These are phyloP conservation scores for Scomber scombrus DNA, from an alignment of 2,113 vertebrate genomes.

Conservation along the genomic window DNA sequence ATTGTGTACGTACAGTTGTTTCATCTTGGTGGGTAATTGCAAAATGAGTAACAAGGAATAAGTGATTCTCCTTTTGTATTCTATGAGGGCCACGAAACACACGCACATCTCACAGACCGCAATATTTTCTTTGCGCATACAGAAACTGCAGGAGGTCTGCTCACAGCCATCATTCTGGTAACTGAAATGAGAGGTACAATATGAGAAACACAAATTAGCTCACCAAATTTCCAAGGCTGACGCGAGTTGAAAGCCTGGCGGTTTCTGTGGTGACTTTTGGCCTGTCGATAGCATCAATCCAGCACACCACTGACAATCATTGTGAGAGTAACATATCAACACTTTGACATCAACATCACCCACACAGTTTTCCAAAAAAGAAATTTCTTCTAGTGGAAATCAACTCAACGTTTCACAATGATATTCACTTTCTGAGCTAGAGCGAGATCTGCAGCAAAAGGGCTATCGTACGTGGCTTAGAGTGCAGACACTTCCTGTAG, in stretches of 20 bases:
- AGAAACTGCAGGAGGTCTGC: slow-evolving; percentile 65
- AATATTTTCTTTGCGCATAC: slow-evolving; percentile 56
- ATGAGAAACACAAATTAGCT: slow-evolving; percentile 75
- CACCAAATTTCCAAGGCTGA: slow-evolving; percentile 80
- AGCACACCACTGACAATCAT: slow-evolving; percentile 71
- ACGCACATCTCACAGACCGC: slow-evolving; percentile 17
- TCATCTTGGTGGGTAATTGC: slow-evolving; percentile 40
- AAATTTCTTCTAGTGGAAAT: slow-evolving; percentile 77
- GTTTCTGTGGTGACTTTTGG: slow-evolving; percentile 80
- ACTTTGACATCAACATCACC: slow-evolving; percentile 76
- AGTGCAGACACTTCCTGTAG: slow-evolving; percentile 76
- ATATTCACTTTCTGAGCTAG: slow-evolving; percentile 38
- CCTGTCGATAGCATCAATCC: slow-evolving; percentile 72
- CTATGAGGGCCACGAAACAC: neutral
- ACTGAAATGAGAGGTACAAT: slow-evolving; percentile 71
- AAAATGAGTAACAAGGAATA: slow-evolving; percentile 64
- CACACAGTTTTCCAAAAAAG: slow-evolving; percentile 77
- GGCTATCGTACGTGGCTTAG: slow-evolving; percentile 23
- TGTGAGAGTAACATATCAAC: slow-evolving; percentile 74
- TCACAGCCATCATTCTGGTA: slow-evolving; percentile 75
- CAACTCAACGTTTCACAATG: slow-evolving; percentile 67
- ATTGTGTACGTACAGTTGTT: slow-evolving; percentile 47
- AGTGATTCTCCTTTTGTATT: slow-evolving; percentile 45
- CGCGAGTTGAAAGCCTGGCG: slow-evolving; percentile 75
- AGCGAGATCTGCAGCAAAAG: slow-evolving; percentile 33